Evolutionary conservation across 2,888 invertebrate species (phyloP), one percentile per base, ranked within the genome.

Genomic region (Siphonodentalium dalli): DNA sequence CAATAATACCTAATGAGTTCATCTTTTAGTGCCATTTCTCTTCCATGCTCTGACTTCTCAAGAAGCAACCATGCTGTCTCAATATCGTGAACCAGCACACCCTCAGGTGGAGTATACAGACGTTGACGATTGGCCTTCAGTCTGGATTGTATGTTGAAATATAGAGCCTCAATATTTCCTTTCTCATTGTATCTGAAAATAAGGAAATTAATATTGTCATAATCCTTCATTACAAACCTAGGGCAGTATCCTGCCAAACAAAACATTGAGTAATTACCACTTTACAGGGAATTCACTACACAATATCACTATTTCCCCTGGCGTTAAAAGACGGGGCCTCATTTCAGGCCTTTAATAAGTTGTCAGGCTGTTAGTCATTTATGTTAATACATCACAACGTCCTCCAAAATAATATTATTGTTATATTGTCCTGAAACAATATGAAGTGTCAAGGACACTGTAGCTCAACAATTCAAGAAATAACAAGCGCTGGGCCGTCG

Each of bases 141-240:
- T 82, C 93, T 89, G 0, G 96, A 95, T 83, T 98, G 98, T 70
- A 99, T 95, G 78, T 93, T 90, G 83, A 98, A 99, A 80, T 91
- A 96, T 31, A 96, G 84, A 0, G 93, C 98, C 83, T 99, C 81
- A 15, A 81, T 92, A 84, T 98, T 97, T 66, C 95, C 96, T 50
- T 95, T 88, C 82, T 99, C 98, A 78, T 90, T 93, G 83, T 97
- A 97, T 80, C 93, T 90, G 54, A 15, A 70, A 41, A 26, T 51
- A 21, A 24, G 15, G 15, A 41, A 35, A 15, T 4, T 5, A 11
- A 34, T 11, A 42, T 43, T 3, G 34, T 15, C 18, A 15, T 21
- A 34, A 27, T 1, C n/a, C n/a, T n/a, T n/a, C n/a, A 18, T 21
- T 20, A 31, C 7, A 35, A 33, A 23, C 11, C n/a, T n/a, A n/a